Conservation (phyloP, 2,888 invertebrate genomes). For the Drosophila macrospina region DNA sequence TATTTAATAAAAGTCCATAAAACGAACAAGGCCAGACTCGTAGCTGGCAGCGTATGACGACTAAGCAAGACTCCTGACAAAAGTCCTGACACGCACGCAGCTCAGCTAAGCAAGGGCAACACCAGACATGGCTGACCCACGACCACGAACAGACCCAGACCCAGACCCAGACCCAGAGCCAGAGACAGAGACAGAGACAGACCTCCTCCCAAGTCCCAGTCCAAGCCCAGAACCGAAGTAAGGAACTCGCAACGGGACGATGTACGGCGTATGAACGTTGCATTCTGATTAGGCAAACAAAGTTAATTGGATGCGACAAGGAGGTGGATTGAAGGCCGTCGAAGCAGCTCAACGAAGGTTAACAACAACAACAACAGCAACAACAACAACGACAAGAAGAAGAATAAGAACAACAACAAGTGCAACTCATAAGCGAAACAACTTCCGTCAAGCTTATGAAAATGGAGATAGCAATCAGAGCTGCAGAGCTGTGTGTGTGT, state of each 20-base stretch:
- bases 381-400: slow-evolving; percentile 13
- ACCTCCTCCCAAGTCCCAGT: neutral
- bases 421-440: slow-evolving; percentile 31
- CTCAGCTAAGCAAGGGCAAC: slow-evolving; percentile 27
- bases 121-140: slow-evolving; percentile 56
- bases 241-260: slow-evolving; percentile 14
- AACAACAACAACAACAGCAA: slow-evolving; percentile 7
- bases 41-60: slow-evolving; percentile 33
- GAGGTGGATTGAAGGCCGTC: slow-evolving; percentile 48
- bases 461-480: slow-evolving; percentile 29
- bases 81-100: slow-evolving; percentile 64
- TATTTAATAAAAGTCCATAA: slow-evolving; percentile 51
- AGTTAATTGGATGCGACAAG: slow-evolving; percentile 75
- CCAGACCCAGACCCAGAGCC: neutral
- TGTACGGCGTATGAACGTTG: slow-evolving; percentile 47
- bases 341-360: slow-evolving; percentile 31
- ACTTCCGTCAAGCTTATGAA: slow-evolving; percentile 35
- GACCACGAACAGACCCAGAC: neutral
- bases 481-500: neutral
- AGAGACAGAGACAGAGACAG: neutral
- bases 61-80: slow-evolving; percentile 26
- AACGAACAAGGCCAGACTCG: slow-evolving; percentile 48
- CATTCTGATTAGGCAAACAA: slow-evolving; percentile 79
- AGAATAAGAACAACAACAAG: slow-evolving; percentile 6
- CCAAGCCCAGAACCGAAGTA: neutral